Percentiles rank a stretch among this genome's conserved stretches.
Evolutionary conservation across 92 coral and sea anemone species (phyloP).

Genomic region (Actinostola sp.): DNA sequence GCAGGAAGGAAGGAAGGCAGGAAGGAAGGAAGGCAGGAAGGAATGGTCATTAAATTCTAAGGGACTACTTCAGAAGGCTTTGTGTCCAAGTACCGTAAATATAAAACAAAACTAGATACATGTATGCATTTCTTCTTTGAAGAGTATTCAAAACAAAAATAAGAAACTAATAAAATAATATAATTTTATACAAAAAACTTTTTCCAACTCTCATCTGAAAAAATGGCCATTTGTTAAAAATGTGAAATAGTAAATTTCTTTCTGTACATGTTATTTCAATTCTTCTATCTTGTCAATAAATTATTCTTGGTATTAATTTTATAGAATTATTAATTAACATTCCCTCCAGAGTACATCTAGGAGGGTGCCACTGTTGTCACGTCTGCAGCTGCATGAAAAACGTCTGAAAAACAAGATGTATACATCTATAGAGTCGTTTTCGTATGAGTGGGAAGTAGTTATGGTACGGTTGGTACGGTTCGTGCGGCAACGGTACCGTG

Average conservation of each 20-base stretch:
- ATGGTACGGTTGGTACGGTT: too few species aligned
- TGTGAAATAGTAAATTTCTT: background rate
- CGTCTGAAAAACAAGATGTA: slow-evolving; percentile 59
- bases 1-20: too few species aligned
- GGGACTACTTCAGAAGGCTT: too few species aligned
- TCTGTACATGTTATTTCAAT: slow-evolving; percentile 17
- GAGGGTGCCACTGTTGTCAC: slow-evolving; percentile 56
- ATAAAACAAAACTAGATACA: too few species aligned
- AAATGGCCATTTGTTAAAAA: slow-evolving; percentile 23
- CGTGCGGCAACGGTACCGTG: too few species aligned
- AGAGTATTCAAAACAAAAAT: background rate
- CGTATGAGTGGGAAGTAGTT: too few species aligned
- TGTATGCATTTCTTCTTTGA: too few species aligned
- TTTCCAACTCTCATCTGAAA: background rate
- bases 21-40: too few species aligned
- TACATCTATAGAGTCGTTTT: too few species aligned
- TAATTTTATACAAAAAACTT: too few species aligned
- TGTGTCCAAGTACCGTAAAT: too few species aligned
- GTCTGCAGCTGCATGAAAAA: slow-evolving; percentile 82
- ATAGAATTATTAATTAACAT: background rate
- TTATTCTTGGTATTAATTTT: background rate
- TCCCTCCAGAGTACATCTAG: slow-evolving; percentile 9
- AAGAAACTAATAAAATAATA: background rate
- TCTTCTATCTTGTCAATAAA: slow-evolving; percentile 9
- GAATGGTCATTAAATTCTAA: too few species aligned